These are phyloP conservation scores for Vulpes vulpes DNA, from an alignment of 2,113 vertebrate genomes.

Conservation along the genomic window DNA sequence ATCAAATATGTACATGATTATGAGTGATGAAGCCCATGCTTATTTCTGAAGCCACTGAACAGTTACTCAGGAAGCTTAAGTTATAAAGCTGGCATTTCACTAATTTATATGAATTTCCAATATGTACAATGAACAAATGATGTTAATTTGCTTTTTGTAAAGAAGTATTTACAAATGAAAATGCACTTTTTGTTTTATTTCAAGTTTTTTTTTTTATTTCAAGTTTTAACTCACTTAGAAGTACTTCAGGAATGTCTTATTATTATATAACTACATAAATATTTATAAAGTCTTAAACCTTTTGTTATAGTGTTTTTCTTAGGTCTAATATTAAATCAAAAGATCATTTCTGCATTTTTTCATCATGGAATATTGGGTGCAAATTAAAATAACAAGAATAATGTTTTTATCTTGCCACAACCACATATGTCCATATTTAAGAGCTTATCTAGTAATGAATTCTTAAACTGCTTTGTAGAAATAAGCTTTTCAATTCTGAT, in stretches of 20 bases:
- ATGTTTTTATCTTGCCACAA: constrained; percentile 66
- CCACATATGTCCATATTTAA: constrained; percentile 71
- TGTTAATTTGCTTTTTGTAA: not conserved
- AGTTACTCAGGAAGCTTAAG: not conserved
- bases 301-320: constrained; percentile 30
- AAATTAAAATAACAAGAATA: constrained; percentile 60
- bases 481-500: constrained; percentile 63
- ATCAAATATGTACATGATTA: not conserved
- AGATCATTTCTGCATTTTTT: constrained; percentile 62
- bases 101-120: not conserved
- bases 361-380: constrained; percentile 19
- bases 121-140: not conserved
- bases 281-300: not conserved
- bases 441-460: constrained; percentile 70
- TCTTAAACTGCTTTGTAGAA: constrained; percentile 66
- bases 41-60: not conserved
- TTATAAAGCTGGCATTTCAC: not conserved
- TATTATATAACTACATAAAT: not conserved
- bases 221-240: not conserved
- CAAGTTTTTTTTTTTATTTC: constrained; percentile 37
- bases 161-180: not conserved
- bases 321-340: constrained; percentile 69
- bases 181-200: not conserved
- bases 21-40: not conserved
- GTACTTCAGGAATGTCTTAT: not conserved